These are phyloP conservation scores for Agriopis leucophaearia DNA, from an alignment of 2,888 invertebrate genomes.

Conservation along the genomic window DNA sequence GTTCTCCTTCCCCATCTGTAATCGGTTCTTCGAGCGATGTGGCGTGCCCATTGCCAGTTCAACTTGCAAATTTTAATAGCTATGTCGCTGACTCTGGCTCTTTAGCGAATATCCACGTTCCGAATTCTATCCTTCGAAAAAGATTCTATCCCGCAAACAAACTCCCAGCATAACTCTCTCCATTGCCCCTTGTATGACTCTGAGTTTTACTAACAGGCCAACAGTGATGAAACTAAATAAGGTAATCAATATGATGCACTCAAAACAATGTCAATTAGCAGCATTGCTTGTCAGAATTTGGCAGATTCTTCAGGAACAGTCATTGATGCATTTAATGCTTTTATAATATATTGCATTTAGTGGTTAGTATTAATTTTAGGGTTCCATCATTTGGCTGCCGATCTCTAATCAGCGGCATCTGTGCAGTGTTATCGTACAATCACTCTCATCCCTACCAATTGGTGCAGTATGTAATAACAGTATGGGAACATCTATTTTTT, in stretches of 20 bases:
- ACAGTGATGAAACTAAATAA: no score
- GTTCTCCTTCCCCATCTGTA: no score
- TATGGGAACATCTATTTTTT: constrained; percentile 19
- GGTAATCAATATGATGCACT: background rate
- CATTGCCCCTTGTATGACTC: no score
- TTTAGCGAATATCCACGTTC: no score
- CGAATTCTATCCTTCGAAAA: no score
- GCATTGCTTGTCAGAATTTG: constrained; percentile 2
- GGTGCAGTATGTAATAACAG: constrained; percentile 27
- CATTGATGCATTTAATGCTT: constrained; percentile 4
- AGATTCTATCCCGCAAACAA: no score
- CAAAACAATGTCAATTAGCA: constrained; percentile 1
- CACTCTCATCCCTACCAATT: constrained; percentile 32
- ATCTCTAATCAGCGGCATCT: constrained; percentile 37
- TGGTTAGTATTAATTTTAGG: constrained; percentile 13
- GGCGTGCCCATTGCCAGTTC: no score
- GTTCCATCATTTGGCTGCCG: constrained; percentile 21
- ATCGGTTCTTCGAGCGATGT: no score
- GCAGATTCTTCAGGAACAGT: background rate
- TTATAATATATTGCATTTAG: constrained; percentile 3
- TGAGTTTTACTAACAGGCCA: no score
- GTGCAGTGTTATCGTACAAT: constrained; percentile 39
- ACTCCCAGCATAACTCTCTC: no score
- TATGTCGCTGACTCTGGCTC: no score
- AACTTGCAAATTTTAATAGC: no score